Base-by-base conservation (phyloP, 2,113 vertebrate species). In the Hemibagrus wyckioides region DNA sequence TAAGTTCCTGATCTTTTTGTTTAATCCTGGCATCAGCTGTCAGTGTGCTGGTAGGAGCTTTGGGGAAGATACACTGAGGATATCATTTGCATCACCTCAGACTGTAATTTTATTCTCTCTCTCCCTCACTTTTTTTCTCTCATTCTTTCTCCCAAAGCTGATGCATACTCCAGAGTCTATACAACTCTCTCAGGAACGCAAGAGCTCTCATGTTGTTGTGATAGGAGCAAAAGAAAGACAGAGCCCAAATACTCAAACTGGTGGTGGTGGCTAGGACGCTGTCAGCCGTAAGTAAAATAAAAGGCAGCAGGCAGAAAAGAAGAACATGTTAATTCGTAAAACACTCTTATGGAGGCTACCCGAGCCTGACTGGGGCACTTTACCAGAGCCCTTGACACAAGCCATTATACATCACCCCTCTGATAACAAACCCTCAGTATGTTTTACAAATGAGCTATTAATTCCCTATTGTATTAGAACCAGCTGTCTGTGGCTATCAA, bases 11-110 rank as follows among this genome's bases (percentile, higher is more conserved):
- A 97, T 97, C 97, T 97, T 97, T 97, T 97, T 97, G 96, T 97
- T 97, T 97, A 97, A 98, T 98, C 97, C 97, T 97, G 97, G 96
- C 97, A 98, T 99, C 97, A 98, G 97, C 97, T 99, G 97, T 97
- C 97, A 98, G 97, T 95, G 96, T 96, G 95, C 95, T 95, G 94
- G 95, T 95, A 96, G 96, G 96, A 97, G 96, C 95, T 96, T 94
- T 89, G 93, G 95, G 95, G 96, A 97, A 97, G 96, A 97, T 96
- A 96, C 96, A 97, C 96, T 96, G 96, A 97, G 95, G 96, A 97
- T 97, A 96, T 96, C 96, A 97, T 97, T 97, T 97, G 96, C 96
- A 96, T 97, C 96, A 96, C 96, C 96, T 97, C 96, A 97, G 96
- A 97, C 96, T 97, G 96, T 97, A 96, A 97, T 97, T 97, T 96